Evolutionary conservation across 1,140 invertebrate species (phyloP), one percentile per base, ranked within the genome.

Genomic region (Nasonia giraulti): DNA sequence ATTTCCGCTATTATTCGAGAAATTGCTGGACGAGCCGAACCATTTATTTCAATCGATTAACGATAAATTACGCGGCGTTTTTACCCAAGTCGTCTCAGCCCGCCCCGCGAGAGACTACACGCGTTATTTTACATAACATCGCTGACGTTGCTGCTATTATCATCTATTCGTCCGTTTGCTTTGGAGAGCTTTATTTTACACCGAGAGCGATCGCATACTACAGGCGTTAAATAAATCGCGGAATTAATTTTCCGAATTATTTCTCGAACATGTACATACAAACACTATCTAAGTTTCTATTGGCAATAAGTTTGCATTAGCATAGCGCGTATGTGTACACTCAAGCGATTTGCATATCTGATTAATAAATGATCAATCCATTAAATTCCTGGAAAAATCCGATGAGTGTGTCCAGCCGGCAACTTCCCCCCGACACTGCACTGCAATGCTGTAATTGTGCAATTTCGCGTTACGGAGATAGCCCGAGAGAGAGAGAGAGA

Each of bases 11-110:
- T 69, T 80, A 80, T 79, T 31, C 23, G 62, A 23, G 37, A 80
- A 80, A 69, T 69, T 62, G 37, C 31, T 44, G 78, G 31, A 12
- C 66, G 23, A n/a, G 55, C 20, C 33, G 31, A 80, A 37, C 78
- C 66, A 80, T 80, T 80, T 80, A 69, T 80, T 80, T 69, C 78
- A 68, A 80, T 80, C 66, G 78, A 44, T 80, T 44, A 69, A 80
- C 20, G 44, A 80, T 80, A 80, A 80, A 80, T 80, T 80, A 44
- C 2, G 27, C 14, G 10, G n/a, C 69, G 27, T 33, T 71, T 71
- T 71, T 27, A 14, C 27, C 4, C 69, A 27, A 10, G 3, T 10
- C 27, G 5, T 1, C 20, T 1, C 20, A 17, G 20, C 20, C 20
- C 2, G 47, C 33, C 33, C 33, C 33, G 5, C 2, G 33, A 37